Base-by-base conservation (phyloP, 2,888 invertebrate species). In the Aspidiotus destructor region DNA sequence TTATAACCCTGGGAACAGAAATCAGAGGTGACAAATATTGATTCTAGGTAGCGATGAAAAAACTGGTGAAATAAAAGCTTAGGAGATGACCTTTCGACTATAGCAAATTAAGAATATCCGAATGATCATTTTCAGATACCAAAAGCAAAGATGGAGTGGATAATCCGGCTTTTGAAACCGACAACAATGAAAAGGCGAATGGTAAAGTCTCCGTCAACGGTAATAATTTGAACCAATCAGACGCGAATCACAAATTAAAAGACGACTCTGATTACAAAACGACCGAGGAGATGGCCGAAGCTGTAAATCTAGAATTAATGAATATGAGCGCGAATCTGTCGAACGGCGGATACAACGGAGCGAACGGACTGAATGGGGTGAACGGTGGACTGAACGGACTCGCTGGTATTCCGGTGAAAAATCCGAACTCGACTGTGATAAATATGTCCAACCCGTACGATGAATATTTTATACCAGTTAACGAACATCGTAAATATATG, bases 401-500 rank as follows among this genome's bases (percentile, higher is more conserved):
- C 60, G 78, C 76, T 42, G 77, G 77, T 17, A 81, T 82, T 68
- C 82, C 82, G 1, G 75, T 80, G 60, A 86, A 86, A 77, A 86
- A 85, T 76, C 85, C 74, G 62, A 74, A 85, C 70, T 70, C 72
- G 7, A 72, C 72, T 10, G 85, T 85, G 72, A 81, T 83, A 74
- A 84, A 83, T 72, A 80, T 85, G 28, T 81, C 83, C 48, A 87
- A 87, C 76, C 86, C 87, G 7, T 88, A 89, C 77, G 88, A 89
- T 75, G 89, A 89, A 75, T 89, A 89, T 78, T 89, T 89, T 77
- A 88, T 90, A 71, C 88, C 89, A 42, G 89, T 90, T 72, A 89
- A 90, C 76, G 88, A 89, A 76, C 89, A 89, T 77, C 84, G 86
- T 76, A 90, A 90, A 79, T 89, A 86, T 76, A 88, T 89, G 82